A percentile compares a stretch with the other conserved stretches of the same genome.
These are phyloP conservation scores for Lucinisca nassula DNA, from an alignment of 2,888 invertebrate genomes.

Conservation along the genomic window DNA sequence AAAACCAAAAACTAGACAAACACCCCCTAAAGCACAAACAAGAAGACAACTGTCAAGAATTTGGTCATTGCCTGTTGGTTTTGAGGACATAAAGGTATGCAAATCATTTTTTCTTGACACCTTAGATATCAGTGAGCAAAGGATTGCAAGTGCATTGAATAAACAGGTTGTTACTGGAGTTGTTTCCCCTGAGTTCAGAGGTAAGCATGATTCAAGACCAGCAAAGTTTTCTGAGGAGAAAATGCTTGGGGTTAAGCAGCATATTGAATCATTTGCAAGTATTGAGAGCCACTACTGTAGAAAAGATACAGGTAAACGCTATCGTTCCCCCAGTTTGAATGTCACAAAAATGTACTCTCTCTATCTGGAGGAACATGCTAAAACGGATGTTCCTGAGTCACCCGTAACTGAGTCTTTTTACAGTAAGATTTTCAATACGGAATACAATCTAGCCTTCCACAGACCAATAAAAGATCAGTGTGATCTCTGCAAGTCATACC, in stretches of 20 bases:
- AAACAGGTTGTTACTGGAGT: neutral
- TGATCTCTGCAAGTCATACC: neutral
- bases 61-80: neutral
- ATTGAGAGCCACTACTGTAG: slow-evolving; percentile 63
- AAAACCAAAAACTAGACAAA: neutral
- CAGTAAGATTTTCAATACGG: neutral
- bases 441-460: slow-evolving; percentile 12
- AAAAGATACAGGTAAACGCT: slow-evolving; percentile 18
- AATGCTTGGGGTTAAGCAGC: slow-evolving; percentile 2
- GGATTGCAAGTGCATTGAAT: neutral
- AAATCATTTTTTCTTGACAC: slow-evolving; percentile 17
- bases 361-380: neutral
- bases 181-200: slow-evolving; percentile 11
- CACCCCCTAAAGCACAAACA: neutral
- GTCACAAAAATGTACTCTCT: neutral
- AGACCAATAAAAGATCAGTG: slow-evolving; percentile 18
- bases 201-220: neutral
- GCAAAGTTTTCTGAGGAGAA: neutral
- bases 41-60: neutral
- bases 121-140: neutral
- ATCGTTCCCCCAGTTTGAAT: slow-evolving; percentile 25
- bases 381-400: neutral
- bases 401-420: neutral
- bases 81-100: slow-evolving; percentile 1
- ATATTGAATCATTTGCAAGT: slow-evolving; percentile 33